Evolutionary conservation across 2,797 vertebrate genomes (phyloP).

Genomic region (Cuculus canorus): DNA sequence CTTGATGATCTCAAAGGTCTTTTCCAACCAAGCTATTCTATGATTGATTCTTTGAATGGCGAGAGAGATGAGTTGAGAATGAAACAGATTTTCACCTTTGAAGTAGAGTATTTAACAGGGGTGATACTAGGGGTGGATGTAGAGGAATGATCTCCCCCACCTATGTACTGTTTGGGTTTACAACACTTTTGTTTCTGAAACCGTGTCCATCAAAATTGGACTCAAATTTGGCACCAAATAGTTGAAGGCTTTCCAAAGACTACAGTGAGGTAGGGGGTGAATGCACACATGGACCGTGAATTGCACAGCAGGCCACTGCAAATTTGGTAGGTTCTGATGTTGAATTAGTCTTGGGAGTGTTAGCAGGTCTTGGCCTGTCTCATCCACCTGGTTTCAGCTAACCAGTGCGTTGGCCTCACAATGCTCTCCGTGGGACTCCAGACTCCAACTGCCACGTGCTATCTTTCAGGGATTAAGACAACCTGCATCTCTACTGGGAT

Average conservation of each 20-base stretch:
- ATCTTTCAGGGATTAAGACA: neutral
- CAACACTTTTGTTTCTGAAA: neutral
- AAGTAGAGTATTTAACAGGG: neutral
- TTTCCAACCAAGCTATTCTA: too few relatives aligned
- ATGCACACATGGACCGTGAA: neutral
- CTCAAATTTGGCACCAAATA: neutral
- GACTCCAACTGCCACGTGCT: neutral
- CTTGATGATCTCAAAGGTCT: too few relatives aligned
- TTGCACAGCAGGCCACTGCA: neutral
- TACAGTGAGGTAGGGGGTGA: neutral
- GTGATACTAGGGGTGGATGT: neutral
- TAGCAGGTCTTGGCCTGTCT: neutral
- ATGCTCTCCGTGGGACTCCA: neutral
- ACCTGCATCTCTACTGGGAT: neutral
- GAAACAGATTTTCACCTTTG: neutral
- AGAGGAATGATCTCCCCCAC: neutral
- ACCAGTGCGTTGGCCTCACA: neutral
- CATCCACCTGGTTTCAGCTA: neutral
- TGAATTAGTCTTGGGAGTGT: neutral
- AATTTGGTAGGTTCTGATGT: neutral
- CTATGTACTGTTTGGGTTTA: neutral
- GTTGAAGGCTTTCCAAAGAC: neutral
- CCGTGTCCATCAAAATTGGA: neutral
- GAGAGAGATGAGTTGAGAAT: neutral
- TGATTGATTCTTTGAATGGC: too few relatives aligned